These are phyloP conservation scores for Petrocephalus zakoni DNA, from an alignment of 2,113 vertebrate species.

Conservation along the genomic window DNA sequence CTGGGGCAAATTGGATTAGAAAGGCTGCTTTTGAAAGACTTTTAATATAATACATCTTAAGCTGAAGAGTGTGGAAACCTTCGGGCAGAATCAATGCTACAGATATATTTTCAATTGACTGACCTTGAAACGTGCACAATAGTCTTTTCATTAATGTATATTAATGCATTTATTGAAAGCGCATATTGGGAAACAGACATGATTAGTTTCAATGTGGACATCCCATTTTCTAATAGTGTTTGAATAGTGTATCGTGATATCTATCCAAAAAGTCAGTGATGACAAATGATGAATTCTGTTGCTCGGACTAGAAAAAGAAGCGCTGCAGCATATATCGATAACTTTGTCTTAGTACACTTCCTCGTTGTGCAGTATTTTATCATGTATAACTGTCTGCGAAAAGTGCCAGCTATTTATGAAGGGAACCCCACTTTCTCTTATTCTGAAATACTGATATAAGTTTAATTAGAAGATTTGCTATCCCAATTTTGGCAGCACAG, in stretches of 20 bases:
- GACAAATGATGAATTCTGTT: neutral
- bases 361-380: neutral
- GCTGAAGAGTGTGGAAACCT: constrained; percentile 15
- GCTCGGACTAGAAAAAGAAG: neutral
- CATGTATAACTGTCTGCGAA: neutral
- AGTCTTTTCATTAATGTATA: neutral
- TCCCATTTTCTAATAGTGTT: neutral
- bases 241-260: neutral
- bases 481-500: neutral
- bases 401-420: neutral
- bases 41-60: constrained; percentile 20
- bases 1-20: constrained; percentile 31
- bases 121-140: neutral
- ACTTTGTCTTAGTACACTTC: neutral
- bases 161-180: constrained; percentile 19
- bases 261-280: neutral
- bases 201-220: neutral
- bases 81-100: constrained; percentile 8
- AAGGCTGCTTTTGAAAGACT: constrained; percentile 14
- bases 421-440: neutral
- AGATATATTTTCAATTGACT: constrained; percentile 15
- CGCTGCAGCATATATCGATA: neutral
- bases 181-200: constrained; percentile 2
- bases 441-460: neutral
- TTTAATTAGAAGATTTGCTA: neutral